Conservation (phyloP, 92 coral and sea anemone genomes). For the Parazoanthus swiftii region DNA sequence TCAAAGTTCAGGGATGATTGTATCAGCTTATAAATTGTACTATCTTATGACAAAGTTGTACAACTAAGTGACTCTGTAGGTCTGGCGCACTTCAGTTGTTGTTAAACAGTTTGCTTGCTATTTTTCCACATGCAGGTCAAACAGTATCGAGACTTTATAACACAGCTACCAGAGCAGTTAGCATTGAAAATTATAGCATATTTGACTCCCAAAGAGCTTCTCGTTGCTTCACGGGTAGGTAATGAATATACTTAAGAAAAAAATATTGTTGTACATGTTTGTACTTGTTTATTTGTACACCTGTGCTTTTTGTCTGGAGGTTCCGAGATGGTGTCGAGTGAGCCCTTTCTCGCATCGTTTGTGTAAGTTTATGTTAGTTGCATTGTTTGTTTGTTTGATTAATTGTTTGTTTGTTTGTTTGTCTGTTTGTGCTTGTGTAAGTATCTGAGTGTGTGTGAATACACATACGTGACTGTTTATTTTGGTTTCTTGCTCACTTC, state of each 20-base stretch:
- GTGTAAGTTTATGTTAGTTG: background rate
- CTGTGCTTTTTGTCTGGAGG: too few species aligned
- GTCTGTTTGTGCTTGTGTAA: background rate
- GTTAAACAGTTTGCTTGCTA: background rate
- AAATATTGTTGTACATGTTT: too few species aligned
- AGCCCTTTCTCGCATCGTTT: too few species aligned
- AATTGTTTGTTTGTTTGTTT: background rate
- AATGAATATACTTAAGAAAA: too few species aligned
- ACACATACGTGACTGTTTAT: too few species aligned
- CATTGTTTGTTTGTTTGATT: background rate
- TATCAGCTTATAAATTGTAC: background rate
- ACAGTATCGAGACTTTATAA: conserved; percentile 87
- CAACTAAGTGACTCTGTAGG: background rate
- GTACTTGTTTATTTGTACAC: too few species aligned
- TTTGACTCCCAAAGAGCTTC: conserved; percentile 75
- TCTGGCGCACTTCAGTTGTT: background rate
- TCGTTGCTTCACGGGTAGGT: conserved; percentile 44
- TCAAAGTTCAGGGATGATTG: background rate
- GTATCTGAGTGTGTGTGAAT: too few species aligned
- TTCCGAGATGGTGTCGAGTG: too few species aligned
- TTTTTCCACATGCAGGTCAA: conserved; percentile 61
- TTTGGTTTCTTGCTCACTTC: too few species aligned
- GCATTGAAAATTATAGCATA: conserved; percentile 75
- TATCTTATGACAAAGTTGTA: background rate
- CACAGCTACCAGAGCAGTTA: conserved; percentile 74